A percentile compares a stretch with the other conserved stretches of the same genome.
Evolutionary conservation across 1,140 invertebrate species (phyloP).

Genomic region (Olivierus martensii): DNA sequence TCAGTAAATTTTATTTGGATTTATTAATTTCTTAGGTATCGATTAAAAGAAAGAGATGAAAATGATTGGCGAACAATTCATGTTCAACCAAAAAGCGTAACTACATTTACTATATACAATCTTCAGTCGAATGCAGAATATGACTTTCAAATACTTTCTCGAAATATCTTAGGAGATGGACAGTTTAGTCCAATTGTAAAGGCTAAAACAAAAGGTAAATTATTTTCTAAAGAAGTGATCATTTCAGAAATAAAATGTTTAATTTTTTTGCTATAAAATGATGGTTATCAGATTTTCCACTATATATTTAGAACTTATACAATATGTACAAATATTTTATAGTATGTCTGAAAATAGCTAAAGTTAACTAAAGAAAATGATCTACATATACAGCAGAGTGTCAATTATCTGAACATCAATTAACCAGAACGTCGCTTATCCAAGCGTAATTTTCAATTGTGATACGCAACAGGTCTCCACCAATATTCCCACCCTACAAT

Average conservation of each 20-base stretch:
- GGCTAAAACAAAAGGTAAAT: constrained; percentile 72
- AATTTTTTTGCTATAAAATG: too few species aligned
- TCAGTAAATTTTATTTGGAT: background rate
- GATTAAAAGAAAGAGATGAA: constrained; percentile 13
- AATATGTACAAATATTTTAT: too few species aligned
- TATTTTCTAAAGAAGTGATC: background rate
- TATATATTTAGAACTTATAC: too few species aligned
- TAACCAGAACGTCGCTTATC: too few species aligned
- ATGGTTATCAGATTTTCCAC: too few species aligned
- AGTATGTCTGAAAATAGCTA: too few species aligned
- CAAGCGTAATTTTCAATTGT: too few species aligned
- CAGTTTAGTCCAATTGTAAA: constrained; percentile 86
- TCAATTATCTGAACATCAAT: too few species aligned
- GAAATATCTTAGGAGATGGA: constrained; percentile 82
- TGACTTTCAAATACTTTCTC: constrained; percentile 89
- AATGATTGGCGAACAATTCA: constrained; percentile 71
- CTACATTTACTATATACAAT: constrained; percentile 74
- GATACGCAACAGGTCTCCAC: too few species aligned
- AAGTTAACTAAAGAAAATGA: too few species aligned
- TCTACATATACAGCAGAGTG: too few species aligned
- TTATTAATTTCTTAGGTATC: constrained; percentile 7
- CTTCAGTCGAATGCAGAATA: constrained; percentile 77
- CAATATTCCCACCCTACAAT: too few species aligned
- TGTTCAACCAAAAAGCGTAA: constrained; percentile 77
- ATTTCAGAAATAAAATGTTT: background rate